Evolutionary conservation across 2,113 vertebrate species (phyloP).

Genomic region (Phyllopteryx taeniolatus): DNA sequence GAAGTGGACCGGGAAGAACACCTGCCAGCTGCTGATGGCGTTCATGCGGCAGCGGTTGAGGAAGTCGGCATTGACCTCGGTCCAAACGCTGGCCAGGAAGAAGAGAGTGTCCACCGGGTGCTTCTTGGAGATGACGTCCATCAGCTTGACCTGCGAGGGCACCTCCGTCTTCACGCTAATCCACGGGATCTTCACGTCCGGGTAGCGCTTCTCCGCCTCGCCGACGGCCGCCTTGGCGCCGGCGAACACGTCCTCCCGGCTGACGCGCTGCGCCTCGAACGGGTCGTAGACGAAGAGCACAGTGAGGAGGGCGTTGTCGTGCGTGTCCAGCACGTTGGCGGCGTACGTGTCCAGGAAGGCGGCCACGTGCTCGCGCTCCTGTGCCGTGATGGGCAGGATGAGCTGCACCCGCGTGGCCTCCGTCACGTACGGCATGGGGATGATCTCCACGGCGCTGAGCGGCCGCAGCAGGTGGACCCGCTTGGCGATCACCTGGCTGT

Average conservation of each 20-base stretch:
- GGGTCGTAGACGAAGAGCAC: slow-evolving; percentile 90
- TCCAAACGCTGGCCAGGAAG: slow-evolving; percentile 87
- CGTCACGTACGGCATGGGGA: slow-evolving; percentile 95
- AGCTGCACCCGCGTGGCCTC: slow-evolving; percentile 91
- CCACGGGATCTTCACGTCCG: slow-evolving; percentile 88
- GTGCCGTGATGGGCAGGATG: slow-evolving; percentile 85
- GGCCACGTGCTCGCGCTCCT: slow-evolving; percentile 77
- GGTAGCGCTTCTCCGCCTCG: slow-evolving; percentile 86
- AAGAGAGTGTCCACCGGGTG: slow-evolving; percentile 94
- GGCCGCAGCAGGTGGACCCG: slow-evolving; percentile 87
- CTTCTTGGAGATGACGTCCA: slow-evolving; percentile 98
- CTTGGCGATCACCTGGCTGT: slow-evolving; percentile 82
- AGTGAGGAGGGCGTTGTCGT: slow-evolving; percentile 86
- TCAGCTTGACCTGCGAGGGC: slow-evolving; percentile 91
- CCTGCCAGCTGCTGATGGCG: slow-evolving; percentile 94
- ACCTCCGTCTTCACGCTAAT: slow-evolving; percentile 91
- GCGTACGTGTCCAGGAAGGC: slow-evolving; percentile 91
- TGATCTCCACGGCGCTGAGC: slow-evolving; percentile 87
- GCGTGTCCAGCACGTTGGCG: slow-evolving; percentile 83
- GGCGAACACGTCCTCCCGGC: slow-evolving; percentile 85
- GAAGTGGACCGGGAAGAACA: slow-evolving; percentile 94
- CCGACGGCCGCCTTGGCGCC: slow-evolving; percentile 84
- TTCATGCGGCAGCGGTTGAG: slow-evolving; percentile 97
- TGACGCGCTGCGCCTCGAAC: slow-evolving; percentile 82
- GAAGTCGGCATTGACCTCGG: slow-evolving; percentile 86